phyloP scores from a whole-genome alignment of 2,113 vertebrate genomes.

The Thermophis baileyi region DNA sequence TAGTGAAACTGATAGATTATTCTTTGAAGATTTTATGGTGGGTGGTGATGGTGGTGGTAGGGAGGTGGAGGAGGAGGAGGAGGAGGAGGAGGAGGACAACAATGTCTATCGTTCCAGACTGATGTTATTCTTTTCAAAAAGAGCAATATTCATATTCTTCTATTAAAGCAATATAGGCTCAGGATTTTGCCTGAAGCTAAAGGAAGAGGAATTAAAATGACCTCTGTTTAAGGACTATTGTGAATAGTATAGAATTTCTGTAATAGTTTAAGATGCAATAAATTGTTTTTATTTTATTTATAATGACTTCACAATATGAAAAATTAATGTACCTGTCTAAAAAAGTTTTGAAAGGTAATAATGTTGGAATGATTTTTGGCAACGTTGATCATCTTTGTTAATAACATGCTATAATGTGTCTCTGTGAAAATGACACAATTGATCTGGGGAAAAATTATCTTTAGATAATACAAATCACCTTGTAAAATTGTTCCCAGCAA shows the following conservation, averaged over 20 bases:
- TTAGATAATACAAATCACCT: neutral
- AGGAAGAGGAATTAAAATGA: neutral
- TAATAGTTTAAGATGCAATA: neutral
- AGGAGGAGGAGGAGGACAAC: neutral
- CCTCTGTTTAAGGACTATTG: neutral
- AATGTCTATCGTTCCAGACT: neutral
- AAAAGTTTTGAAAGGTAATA: neutral
- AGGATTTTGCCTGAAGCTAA: neutral
- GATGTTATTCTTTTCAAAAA: neutral
- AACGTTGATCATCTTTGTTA: slow-evolving; percentile 35
- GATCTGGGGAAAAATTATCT: neutral
- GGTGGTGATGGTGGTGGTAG: neutral
- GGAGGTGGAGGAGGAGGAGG: neutral
- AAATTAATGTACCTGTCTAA: neutral
- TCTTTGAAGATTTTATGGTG: neutral
- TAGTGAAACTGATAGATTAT: neutral
- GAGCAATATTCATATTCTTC: neutral
- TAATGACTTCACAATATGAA: neutral
- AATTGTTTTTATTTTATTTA: slow-evolving; percentile 21
- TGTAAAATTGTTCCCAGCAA: neutral
- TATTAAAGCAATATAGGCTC: neutral
- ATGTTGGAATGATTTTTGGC: slow-evolving; percentile 3
- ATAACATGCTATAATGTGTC: slow-evolving; percentile 21
- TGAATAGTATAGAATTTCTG: neutral
- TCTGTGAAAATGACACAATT: neutral